Percentiles rank a stretch among this genome's conserved stretches.
Evolutionary conservation across 2,888 invertebrate genomes (phyloP).

Genomic region (Cheilosia variabilis): DNA sequence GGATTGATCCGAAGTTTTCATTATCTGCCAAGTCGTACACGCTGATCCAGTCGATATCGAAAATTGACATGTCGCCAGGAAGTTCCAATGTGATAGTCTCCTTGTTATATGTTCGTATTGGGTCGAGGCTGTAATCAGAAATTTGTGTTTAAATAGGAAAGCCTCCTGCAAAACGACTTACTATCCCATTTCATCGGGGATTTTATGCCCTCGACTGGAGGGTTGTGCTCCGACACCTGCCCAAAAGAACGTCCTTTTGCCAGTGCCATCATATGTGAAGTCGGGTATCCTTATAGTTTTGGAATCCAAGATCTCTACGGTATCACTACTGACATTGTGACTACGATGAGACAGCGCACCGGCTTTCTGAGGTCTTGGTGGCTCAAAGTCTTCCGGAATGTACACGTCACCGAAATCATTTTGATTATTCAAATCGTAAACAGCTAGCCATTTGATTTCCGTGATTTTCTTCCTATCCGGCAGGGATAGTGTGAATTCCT

Average conservation of each 20-base stretch:
- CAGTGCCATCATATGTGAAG: constrained; percentile 91
- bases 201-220: constrained; percentile 90
- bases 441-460: constrained; percentile 94
- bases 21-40: constrained; percentile 89
- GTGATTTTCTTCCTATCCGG: constrained; percentile 94
- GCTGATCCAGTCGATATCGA: constrained; percentile 93
- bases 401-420: constrained; percentile 95
- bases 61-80: constrained; percentile 92
- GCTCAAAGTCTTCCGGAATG: constrained; percentile 95
- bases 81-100: constrained; percentile 90
- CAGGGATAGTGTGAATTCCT: constrained; percentile 91
- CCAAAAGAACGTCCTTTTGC: constrained; percentile 93
- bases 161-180: constrained; percentile 84
- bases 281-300: constrained; percentile 91
- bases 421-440: constrained; percentile 94
- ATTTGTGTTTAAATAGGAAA: neutral
- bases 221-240: constrained; percentile 95
- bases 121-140: constrained; percentile 87
- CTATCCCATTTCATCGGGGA: constrained; percentile 97
- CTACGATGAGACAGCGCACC: constrained; percentile 86
- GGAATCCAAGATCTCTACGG: constrained; percentile 91
- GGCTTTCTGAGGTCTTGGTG: constrained; percentile 88
- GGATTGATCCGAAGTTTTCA: constrained; percentile 89
- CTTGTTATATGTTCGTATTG: constrained; percentile 88
- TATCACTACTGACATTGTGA: constrained; percentile 88